Evolutionary conservation across 2,113 vertebrate species (phyloP), one percentile per base, ranked within the genome.

Genomic region (Heliornis fulica): DNA sequence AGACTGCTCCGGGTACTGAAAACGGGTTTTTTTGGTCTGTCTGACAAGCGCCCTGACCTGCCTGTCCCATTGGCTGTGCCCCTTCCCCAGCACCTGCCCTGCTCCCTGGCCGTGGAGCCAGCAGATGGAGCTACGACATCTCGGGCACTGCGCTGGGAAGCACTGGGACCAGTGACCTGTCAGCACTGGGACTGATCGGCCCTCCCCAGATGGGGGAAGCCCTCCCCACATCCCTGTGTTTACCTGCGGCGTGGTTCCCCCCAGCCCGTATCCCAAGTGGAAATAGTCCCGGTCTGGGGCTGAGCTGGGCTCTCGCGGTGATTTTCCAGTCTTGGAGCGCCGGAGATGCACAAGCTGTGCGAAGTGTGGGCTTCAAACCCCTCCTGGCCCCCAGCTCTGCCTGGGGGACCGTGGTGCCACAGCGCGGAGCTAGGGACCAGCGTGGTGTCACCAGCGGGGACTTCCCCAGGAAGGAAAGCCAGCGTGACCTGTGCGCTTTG

Each of bases 121-220:
- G 68, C 83, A 96, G 96, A 54, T 96, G 95, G 95, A 94, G 96
- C 96, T 96, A 90, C 11, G 10, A 63, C 63, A 38, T 95, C 92
- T 92, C 68, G 5, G 15, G 74, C 61, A 3, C 38, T 5, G 41
- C 29, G 0, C 38, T 31, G 81, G 86, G 43, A 84, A 8, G 40
- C n/a, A 1, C 11, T 8, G 83, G 86, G 31, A 65, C 45, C 59
- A 25, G 83, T 5, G 41, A 48, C 26, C 5, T 0, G 1, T 11
- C 57, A 21, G 64, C 46, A 1, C 41, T 59, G 80, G 46, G 38
- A 53, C 0, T 2, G n/a, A 9, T 7, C 36, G 78, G 79, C 29
- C 5, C 2, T 65, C 36, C n/a, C 5, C 34, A 17, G 19, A 5
- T 2, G 9, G 7, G 17, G 6, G 17, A 28, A 45, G 41, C 10